Evolutionary conservation across 2,888 invertebrate genomes (phyloP).

Genomic region (Melanostoma scalare): DNA sequence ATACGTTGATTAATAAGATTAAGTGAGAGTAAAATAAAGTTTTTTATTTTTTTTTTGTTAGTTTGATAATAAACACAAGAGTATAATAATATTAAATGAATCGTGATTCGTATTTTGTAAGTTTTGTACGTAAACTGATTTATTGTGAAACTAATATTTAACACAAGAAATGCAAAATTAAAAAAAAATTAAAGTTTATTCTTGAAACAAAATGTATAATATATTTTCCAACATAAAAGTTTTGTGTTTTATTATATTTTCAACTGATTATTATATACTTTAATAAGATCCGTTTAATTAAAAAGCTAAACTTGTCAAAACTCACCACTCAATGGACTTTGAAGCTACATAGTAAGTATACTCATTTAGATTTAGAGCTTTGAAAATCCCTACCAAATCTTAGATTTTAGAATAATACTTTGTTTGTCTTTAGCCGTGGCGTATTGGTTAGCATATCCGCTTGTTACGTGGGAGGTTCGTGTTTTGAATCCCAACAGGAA

Average conservation of each 20-base stretch:
- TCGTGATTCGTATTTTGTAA: slow-evolving; percentile 66
- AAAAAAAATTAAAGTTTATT: slow-evolving; percentile 9
- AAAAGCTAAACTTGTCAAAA: no score
- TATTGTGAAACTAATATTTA: slow-evolving; percentile 55
- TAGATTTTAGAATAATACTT: no score
- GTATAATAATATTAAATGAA: slow-evolving; percentile 26
- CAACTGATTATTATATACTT: no score
- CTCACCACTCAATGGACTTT: no score
- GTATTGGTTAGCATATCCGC: no score
- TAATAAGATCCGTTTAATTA: no score
- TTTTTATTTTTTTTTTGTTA: slow-evolving; percentile 21
- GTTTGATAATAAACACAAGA: not conserved
- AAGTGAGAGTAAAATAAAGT: slow-evolving; percentile 39
- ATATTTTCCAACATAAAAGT: slow-evolving; percentile 55
- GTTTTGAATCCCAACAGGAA: no score
- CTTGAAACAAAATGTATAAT: slow-evolving; percentile 48
- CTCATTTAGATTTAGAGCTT: no score
- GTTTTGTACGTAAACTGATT: slow-evolving; percentile 63
- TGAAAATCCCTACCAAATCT: no score
- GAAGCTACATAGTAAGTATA: no score
- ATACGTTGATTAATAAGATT: slow-evolving; percentile 56
- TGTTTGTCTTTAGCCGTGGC: no score
- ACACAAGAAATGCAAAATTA: slow-evolving; percentile 28
- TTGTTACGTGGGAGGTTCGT: no score
- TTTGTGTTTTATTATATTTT: not conserved